These are phyloP conservation scores for Varanus komodoensis DNA, from an alignment of 2,113 vertebrate species.

Conservation along the genomic window DNA sequence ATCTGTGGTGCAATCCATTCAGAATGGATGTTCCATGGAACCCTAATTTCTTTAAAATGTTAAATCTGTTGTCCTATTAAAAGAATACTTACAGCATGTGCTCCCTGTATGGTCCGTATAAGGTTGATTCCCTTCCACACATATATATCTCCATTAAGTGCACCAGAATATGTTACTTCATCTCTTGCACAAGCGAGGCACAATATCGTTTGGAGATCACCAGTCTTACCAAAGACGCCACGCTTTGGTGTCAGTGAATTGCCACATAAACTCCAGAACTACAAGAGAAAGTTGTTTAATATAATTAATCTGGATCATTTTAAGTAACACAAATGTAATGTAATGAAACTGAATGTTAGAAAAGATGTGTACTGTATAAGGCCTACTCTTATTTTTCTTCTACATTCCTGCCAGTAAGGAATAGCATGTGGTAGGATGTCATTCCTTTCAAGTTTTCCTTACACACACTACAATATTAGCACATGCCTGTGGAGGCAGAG, in stretches of 20 bases:
- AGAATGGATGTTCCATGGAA: constrained; percentile 7
- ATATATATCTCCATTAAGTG: constrained; percentile 96
- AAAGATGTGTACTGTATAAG: neutral
- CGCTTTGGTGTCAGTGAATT: constrained; percentile 96
- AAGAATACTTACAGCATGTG: constrained; percentile 89
- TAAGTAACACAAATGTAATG: neutral
- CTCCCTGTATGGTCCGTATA: constrained; percentile 93
- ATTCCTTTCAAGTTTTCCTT: neutral
- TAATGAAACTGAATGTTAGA: neutral
- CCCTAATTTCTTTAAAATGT: neutral
- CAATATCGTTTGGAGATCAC: constrained; percentile 97
- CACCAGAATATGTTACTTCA: constrained; percentile 96
- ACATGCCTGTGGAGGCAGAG: neutral
- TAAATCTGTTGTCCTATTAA: neutral
- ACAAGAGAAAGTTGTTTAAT: constrained; percentile 60
- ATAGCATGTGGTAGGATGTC: neutral
- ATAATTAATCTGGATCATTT: neutral
- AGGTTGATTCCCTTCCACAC: constrained; percentile 98
- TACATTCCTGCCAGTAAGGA: neutral
- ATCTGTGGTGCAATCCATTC: neutral
- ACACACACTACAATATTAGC: neutral
- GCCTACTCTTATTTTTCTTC: neutral
- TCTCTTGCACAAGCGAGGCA: constrained; percentile 97
- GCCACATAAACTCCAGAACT: constrained; percentile 99
- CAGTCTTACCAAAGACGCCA: constrained; percentile 96